A percentile compares a stretch with the other conserved stretches of the same genome.
phyloP scores from a whole-genome alignment of 2,113 vertebrate genomes.

The Cyphomyrus plagiostoma region DNA sequence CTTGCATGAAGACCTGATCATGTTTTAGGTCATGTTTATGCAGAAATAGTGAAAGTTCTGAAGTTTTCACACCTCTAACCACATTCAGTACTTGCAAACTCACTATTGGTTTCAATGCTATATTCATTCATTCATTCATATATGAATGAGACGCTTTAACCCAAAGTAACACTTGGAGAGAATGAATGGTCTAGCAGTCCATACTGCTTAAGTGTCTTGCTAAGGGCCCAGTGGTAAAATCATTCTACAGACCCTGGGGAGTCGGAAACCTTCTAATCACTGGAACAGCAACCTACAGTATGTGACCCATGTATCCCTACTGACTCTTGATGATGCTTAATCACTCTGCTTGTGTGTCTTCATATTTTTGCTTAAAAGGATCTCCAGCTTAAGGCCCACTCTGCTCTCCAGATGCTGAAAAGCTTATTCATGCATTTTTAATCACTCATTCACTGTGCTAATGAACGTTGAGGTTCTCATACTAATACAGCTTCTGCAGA shows the following conservation, averaged over 20 bases:
- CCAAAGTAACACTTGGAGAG: background rate
- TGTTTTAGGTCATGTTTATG: background rate
- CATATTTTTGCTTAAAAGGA: background rate
- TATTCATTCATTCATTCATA: background rate
- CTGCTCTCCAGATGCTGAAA: background rate
- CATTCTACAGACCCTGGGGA: background rate
- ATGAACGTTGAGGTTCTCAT: background rate
- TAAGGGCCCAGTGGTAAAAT: background rate
- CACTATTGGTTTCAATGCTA: background rate
- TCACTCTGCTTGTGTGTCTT: background rate
- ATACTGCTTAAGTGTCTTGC: background rate
- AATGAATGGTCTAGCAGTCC: background rate
- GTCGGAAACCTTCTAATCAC: background rate
- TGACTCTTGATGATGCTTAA: background rate
- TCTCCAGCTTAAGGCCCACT: background rate
- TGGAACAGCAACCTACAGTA: background rate
- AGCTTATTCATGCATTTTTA: background rate
- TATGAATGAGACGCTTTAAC: background rate
- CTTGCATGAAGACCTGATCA: background rate
- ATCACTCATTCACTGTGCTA: background rate
- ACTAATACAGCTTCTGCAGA: background rate
- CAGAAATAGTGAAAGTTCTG: background rate
- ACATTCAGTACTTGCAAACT: background rate
- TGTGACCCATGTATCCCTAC: background rate
- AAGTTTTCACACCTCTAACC: background rate